Evolutionary conservation across 2,888 invertebrate species (phyloP), one percentile per base, ranked within the genome.

Genomic region (Eupithecia inturbata): DNA sequence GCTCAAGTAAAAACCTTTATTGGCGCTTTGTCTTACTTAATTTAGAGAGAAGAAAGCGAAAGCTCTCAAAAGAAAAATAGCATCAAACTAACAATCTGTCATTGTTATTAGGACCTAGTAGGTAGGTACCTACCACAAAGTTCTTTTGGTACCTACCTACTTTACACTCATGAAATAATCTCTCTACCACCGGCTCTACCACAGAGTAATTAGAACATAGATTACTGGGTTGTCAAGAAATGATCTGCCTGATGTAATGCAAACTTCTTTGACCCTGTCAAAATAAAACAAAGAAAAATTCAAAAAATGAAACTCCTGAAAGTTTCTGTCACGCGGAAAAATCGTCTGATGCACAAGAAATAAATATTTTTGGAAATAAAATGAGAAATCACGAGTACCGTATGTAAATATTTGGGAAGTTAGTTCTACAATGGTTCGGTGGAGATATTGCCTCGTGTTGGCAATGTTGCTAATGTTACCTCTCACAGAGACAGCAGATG

Each of bases 321-420:
- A 82, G 77, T 78, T 71, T 77, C 82, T 89, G 91, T 91, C 92
- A 91, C 76, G 81, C 81, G 83, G 83, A 87, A 87, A 86, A 87
- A 85, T 82, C 82, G 78, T 72, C 82, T 77, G 77, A 77, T 77
- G 78, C 45, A 78, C 73, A 80, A 79, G 79, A 82, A 82, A 81
- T 79, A 81, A 80, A 82, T 80, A 79, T 82, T 86, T 91, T 89
- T 81, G 84, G 85, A 83, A 79, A 78, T 86, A 92, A 90, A 90
- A 93, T 93, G 93, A 88, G 85, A 93, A 93, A 93, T 91, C 83
- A 83, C 86, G 84, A 81, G 91, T 89, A 88, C 87, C 78, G 81
- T 78, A 83, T 82, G 79, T 86, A 87, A 82, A 75, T 81, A 84
- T 74, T 45, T 45, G 72, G 77, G 75, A 78, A 77, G 76, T 72